A percentile compares a stretch with the other conserved stretches of the same genome.
phyloP scores from a whole-genome alignment of 2,113 vertebrate genomes.

The Pangasianodon hypophthalmus region DNA sequence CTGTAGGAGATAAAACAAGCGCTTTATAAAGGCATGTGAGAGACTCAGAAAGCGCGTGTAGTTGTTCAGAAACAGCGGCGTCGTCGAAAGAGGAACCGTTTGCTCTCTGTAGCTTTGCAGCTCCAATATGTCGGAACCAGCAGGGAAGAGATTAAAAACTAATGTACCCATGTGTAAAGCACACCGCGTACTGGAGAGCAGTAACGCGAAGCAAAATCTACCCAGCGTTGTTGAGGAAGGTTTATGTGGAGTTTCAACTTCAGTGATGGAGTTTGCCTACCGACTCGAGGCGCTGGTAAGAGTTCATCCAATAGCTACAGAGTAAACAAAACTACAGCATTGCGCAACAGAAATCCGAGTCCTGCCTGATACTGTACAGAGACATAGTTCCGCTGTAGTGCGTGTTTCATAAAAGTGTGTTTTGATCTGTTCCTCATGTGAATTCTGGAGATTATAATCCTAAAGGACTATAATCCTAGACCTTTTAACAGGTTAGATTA shows the following conservation, averaged over 20 bases:
- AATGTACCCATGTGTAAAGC: conserved; percentile 65
- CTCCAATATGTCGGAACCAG: conserved; percentile 65
- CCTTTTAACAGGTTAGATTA: background rate
- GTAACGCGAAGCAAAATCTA: conserved; percentile 67
- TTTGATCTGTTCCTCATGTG: background rate
- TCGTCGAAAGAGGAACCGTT: background rate
- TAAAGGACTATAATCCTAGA: background rate
- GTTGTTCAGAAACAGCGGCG: background rate
- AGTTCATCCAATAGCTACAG: background rate
- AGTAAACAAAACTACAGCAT: background rate
- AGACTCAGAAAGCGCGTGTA: background rate
- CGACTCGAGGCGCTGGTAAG: conserved; percentile 75
- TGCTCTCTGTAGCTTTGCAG: background rate
- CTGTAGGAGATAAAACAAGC: background rate
- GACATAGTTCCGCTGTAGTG: background rate
- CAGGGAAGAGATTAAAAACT: conserved; percentile 65
- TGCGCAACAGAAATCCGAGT: background rate
- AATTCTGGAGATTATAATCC: background rate
- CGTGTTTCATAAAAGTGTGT: background rate
- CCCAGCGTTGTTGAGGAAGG: conserved; percentile 73
- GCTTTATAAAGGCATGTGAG: background rate
- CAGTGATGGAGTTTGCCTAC: conserved; percentile 72
- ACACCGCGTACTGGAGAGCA: conserved; percentile 57
- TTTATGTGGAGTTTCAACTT: conserved; percentile 72
- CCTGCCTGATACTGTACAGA: background rate